Evolutionary conservation across 2,797 vertebrate species (phyloP), one percentile per base, ranked within the genome.

Genomic region (Spheniscus humboldti): DNA sequence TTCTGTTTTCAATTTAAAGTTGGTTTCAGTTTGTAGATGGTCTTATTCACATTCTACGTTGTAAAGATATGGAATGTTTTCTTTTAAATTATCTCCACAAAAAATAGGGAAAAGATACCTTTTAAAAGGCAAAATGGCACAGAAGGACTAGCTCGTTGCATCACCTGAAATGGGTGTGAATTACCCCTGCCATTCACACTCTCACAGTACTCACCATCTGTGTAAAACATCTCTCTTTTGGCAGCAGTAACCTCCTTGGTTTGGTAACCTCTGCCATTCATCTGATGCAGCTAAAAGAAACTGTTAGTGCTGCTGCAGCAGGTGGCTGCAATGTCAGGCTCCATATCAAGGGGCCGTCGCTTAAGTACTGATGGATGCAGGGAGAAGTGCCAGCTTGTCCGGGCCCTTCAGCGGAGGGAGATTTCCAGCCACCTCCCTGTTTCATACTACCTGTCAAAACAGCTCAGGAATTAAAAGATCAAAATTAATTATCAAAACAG

Each of bases 311-410:
- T 48, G 75, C 35, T 63, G 62, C 31, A 57, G 57, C 45, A 41
- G 22, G n/a, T 57, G 78, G 24, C 85, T 87, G 71, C 45, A 11
- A 2, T 5, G 47, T 16, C n/a, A 30, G 19, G 33, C n/a, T 73
- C 78, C 39, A 31, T 37, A 41, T 24, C 6, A 1, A 4, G 33
- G 33, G 73, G 33, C 30, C 7, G 2, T 39, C 1, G 0, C 33
- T 64, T 13, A 8, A 0, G 0, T 17, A 14, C 30, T 18, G 43
- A 31, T 2, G 17, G 20, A 48, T 39, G 30, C 0, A 0, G 23
- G 8, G 8, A 68, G 45, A 86, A 48, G 24, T 17, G 18, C 9
- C 48, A 56, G 48, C 31, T 48, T 78, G 20, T 12, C n/a, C 2
- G 1, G 31, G 25, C 39, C 18, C 30, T 84, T 71, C 39, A 39